Percentiles rank a stretch among this genome's conserved stretches.
These are phyloP conservation scores for Natator depressus DNA, from an alignment of 2,113 vertebrate species.

Conservation along the genomic window DNA sequence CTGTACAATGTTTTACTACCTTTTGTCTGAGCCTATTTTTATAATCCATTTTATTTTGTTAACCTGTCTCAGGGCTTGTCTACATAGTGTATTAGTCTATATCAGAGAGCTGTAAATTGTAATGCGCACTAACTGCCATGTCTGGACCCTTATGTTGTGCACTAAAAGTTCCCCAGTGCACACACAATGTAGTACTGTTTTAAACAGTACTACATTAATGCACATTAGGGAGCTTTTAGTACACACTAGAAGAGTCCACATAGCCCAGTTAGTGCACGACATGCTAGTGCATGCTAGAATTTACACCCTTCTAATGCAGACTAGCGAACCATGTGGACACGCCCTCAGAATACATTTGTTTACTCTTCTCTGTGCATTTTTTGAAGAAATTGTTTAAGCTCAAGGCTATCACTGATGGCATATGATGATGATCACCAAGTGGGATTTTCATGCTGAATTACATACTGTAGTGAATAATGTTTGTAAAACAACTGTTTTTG, in stretches of 20 bases:
- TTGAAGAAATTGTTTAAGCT: not conserved
- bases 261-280: not conserved
- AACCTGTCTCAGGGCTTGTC: not conserved
- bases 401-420: not conserved
- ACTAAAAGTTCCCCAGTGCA: not conserved
- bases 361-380: not conserved
- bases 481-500: not conserved
- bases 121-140: accelerated
- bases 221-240: not conserved
- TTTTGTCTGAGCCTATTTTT: not conserved
- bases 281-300: not conserved
- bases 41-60: not conserved
- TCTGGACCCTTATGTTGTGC: not conserved
- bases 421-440: not conserved
- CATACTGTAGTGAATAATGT: not conserved
- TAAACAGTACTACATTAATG: too few relatives aligned
- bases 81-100: not conserved
- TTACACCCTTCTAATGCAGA: not conserved
- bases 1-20: not conserved
- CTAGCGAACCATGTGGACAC: not conserved
- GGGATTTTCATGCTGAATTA: not conserved
- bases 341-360: not conserved
- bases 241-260: not conserved
- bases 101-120: not conserved
- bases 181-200: not conserved